These are phyloP conservation scores for Heliconius congener DNA, from an alignment of 1,140 invertebrate species.

Conservation along the genomic window DNA sequence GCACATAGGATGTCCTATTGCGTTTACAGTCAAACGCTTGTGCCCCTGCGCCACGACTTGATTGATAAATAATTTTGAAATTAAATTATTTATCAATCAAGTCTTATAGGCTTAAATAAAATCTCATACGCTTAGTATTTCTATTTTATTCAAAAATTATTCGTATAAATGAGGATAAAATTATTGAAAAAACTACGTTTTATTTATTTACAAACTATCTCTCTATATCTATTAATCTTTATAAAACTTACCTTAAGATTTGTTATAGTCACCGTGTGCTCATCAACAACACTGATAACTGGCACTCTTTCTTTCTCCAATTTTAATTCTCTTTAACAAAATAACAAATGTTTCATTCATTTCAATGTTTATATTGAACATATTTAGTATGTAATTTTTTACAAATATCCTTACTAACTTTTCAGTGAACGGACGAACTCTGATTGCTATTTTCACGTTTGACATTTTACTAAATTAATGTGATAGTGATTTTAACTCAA, in stretches of 20 bases:
- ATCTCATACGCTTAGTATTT: no score
- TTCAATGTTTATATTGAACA: background rate
- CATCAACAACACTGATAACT: slow-evolving; percentile 75
- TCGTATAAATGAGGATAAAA: no score
- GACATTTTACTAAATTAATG: slow-evolving; percentile 47
- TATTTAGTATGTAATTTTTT: background rate
- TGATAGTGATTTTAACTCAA: background rate
- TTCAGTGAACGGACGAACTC: slow-evolving; percentile 66
- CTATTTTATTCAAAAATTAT: no score
- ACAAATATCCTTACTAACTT: slow-evolving; percentile 46
- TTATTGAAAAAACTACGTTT: no score
- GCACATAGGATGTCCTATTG: no score
- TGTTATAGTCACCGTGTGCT: slow-evolving; percentile 78
- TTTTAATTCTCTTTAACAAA: slow-evolving; percentile 55
- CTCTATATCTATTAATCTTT: background rate
- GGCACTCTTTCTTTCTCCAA: slow-evolving; percentile 50
- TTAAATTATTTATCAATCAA: no score
- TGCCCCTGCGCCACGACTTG: no score
- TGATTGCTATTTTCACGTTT: slow-evolving; percentile 64
- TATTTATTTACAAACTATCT: no score
- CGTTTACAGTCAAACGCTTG: no score
- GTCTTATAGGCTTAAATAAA: no score
- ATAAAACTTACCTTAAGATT: slow-evolving; percentile 81
- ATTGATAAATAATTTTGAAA: background rate
- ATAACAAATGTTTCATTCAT: slow-evolving; percentile 14